Base-by-base conservation (phyloP, 2,113 vertebrate genomes). In the Protobothrops flavoviridis region DNA sequence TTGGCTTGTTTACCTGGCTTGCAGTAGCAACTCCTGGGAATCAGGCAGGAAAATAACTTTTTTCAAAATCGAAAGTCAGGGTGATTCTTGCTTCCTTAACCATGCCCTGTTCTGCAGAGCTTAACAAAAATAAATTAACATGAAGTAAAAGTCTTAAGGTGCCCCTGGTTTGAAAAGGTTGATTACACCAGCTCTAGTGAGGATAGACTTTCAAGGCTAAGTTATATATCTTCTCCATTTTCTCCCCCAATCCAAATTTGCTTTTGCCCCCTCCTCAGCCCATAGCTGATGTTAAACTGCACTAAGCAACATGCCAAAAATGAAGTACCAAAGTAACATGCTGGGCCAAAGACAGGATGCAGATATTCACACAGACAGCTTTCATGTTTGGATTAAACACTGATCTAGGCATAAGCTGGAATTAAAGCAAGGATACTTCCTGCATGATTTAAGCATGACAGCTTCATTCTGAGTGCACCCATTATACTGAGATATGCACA, bases 261-360 rank as follows among this genome's bases (percentile, higher is more conserved):
- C 94, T 96, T 61, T 85, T 89, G 17, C n/a, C 26, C 93, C 95
- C 94, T 95, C 33, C 33, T 93, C 93, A 95, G 95, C 94, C 95
- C 95, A 95, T 91, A 95, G 91, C 94, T 95, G 64, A 95, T 21
- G 96, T 96, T 91, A 96, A 94, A 96, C 95, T 89, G 91, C 92
- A 95, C 93, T 96, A 92, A 92, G 96, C 95, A 96, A 88, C 39
- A 94, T 26, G 95, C 55, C 94, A 93, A 96, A 89, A 92, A 69
- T 39, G 56, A 91, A 39, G 85, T 57, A 88, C 17, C 39, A 43
- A 81, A 88, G 81, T 10, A 24, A 5, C 13, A 48, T 11, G 5
- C 0, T 0, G 91, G 95, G 95, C 97, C 96, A 97, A 96, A 96
- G 39, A 74, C n/a, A 89, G 92, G 95, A 96, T 93, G 95, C 91